Percentiles rank a stretch among this genome's conserved stretches.
Evolutionary conservation across 2,113 vertebrate species (phyloP).

Genomic region (Ovis aries): DNA sequence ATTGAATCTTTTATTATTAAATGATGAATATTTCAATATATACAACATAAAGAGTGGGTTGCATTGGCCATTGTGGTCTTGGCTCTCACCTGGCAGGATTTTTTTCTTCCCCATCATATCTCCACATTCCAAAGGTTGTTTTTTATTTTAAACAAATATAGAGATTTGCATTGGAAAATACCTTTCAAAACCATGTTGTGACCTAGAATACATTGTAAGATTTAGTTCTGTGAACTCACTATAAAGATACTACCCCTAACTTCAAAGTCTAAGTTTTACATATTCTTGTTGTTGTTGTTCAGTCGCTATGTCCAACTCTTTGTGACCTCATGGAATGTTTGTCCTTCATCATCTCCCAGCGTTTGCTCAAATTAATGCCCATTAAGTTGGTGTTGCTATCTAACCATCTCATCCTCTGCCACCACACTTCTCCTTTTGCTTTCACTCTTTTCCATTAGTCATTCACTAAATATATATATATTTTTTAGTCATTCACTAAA

Average conservation of each 20-base stretch:
- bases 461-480: background rate
- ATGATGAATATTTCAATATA: background rate
- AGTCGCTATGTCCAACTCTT: background rate
- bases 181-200: background rate
- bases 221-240: background rate
- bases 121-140: background rate
- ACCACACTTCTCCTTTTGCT: background rate
- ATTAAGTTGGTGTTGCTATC: background rate
- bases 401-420: background rate
- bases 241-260: background rate
- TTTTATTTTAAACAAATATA: background rate
- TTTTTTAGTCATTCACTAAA: background rate
- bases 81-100: background rate
- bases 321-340: background rate
- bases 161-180: background rate
- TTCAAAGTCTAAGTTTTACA: background rate
- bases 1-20: constrained; percentile 46
- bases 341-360: background rate
- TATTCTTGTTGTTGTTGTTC: background rate
- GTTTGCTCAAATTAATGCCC: background rate
- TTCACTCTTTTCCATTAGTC: background rate
- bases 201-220: background rate
- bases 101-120: background rate
- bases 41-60: background rate
- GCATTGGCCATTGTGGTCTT: background rate